Evolutionary conservation across 2,888 invertebrate species (phyloP).

Genomic region (Cephus pygmeus): DNA sequence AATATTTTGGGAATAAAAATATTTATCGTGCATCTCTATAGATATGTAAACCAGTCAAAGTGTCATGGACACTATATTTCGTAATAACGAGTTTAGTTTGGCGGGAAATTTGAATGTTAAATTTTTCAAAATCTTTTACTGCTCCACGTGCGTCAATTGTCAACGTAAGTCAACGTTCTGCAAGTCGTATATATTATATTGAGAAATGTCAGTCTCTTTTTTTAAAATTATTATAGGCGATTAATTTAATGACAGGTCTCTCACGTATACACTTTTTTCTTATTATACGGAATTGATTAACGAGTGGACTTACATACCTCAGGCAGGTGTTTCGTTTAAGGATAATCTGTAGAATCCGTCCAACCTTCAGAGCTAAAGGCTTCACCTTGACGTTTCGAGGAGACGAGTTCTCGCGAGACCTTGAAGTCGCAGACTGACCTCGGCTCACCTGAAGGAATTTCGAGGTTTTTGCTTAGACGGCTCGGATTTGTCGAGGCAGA

Average conservation of each 20-base stretch:
- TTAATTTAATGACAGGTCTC: no score
- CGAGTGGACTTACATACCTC: conserved; percentile 29
- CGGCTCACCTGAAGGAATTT: conserved; percentile 49
- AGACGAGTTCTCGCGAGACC: conserved; percentile 48
- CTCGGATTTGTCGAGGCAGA: conserved; percentile 46
- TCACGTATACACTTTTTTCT: no score
- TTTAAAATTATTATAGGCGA: no score
- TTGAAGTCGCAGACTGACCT: conserved; percentile 52
- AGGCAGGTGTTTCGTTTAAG: conserved; percentile 23
- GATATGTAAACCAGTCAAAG: not conserved
- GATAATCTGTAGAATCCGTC: conserved; percentile 1
- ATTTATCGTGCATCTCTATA: not conserved
- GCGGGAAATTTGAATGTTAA: not conserved
- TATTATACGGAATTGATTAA: not conserved
- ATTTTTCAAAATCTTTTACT: not conserved
- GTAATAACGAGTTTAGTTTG: not conserved
- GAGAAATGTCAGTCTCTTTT: no score
- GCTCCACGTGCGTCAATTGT: no score
- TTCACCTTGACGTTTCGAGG: conserved; percentile 33
- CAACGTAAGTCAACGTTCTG: no score
- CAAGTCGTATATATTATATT: no score
- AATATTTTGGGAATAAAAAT: not conserved
- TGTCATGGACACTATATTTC: not conserved
- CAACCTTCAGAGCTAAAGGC: conserved; percentile 26
- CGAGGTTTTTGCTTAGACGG: conserved; percentile 46